These are phyloP conservation scores for Idaea straminata DNA, from an alignment of 2,888 invertebrate species.

Conservation along the genomic window DNA sequence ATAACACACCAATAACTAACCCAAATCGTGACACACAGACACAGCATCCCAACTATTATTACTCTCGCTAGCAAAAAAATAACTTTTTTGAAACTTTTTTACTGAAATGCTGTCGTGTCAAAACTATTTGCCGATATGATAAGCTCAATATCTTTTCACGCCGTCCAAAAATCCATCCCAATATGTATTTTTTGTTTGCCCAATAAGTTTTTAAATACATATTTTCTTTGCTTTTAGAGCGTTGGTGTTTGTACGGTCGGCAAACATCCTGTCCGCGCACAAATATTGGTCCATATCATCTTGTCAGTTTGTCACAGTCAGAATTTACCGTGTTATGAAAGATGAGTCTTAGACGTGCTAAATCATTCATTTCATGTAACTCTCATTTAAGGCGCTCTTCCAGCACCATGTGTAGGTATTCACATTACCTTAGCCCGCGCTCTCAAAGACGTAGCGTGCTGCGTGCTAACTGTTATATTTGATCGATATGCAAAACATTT, in stretches of 20 bases:
- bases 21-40: slow-evolving; percentile 37
- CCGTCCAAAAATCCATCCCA: slow-evolving; percentile 29
- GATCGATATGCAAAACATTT: no score
- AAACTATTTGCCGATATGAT: slow-evolving; percentile 47
- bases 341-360: slow-evolving; percentile 50
- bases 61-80: slow-evolving; percentile 46
- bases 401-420: no score
- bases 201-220: slow-evolving; percentile 49
- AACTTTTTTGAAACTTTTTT: slow-evolving; percentile 37
- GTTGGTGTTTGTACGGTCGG: slow-evolving; percentile 54
- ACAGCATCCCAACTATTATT: slow-evolving; percentile 67
- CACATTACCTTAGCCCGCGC: no score
- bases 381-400: no score
- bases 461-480: no score
- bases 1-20: slow-evolving; percentile 35
- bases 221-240: slow-evolving; percentile 68
- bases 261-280: slow-evolving; percentile 72
- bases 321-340: slow-evolving; percentile 44
- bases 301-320: slow-evolving; percentile 42
- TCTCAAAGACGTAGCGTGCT: no score
- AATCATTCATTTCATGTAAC: slow-evolving; percentile 28
- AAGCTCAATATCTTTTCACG: slow-evolving; percentile 38
- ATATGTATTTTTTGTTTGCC: slow-evolving; percentile 51
- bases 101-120: slow-evolving; percentile 40
- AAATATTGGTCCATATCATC: slow-evolving; percentile 64